Conservation (phyloP, 2,113 vertebrate species). For the Gymnorhina tibicen region DNA sequence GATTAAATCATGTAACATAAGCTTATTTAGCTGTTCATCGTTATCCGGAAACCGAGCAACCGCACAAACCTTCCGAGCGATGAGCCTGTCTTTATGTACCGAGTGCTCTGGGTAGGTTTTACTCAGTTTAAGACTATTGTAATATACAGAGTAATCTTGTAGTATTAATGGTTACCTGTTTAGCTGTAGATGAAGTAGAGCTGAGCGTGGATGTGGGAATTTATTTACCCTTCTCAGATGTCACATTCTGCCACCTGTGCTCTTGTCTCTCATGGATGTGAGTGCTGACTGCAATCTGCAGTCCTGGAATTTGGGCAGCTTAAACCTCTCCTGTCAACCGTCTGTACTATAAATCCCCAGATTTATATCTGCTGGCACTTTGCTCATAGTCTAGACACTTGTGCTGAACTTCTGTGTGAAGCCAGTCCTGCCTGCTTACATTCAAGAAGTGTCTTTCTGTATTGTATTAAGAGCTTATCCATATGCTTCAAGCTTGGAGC, state of each 20-base stretch:
- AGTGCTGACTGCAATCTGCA: neutral
- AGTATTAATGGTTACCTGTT: neutral
- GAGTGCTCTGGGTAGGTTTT: neutral
- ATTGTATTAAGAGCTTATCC: conserved; percentile 34
- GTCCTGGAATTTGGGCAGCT: neutral
- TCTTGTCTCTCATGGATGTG: accelerated
- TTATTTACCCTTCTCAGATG: neutral
- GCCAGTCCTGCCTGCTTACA: neutral
- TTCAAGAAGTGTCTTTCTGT: neutral
- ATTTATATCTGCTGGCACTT: neutral
- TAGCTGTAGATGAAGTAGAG: neutral
- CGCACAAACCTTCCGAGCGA: neutral
- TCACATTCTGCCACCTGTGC: neutral
- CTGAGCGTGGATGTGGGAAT: neutral
- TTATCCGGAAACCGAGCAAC: neutral
- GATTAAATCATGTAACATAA: neutral
- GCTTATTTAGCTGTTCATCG: neutral
- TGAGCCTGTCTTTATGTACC: neutral
- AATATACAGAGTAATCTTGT: neutral
- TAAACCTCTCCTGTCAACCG: neutral
- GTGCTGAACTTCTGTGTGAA: neutral
- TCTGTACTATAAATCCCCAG: neutral
- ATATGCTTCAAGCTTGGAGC: neutral
- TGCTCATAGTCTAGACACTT: neutral
- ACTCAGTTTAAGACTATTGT: neutral